Evolutionary conservation across 2,797 vertebrate species (phyloP).

Genomic region (Lagocephalus sceleratus): DNA sequence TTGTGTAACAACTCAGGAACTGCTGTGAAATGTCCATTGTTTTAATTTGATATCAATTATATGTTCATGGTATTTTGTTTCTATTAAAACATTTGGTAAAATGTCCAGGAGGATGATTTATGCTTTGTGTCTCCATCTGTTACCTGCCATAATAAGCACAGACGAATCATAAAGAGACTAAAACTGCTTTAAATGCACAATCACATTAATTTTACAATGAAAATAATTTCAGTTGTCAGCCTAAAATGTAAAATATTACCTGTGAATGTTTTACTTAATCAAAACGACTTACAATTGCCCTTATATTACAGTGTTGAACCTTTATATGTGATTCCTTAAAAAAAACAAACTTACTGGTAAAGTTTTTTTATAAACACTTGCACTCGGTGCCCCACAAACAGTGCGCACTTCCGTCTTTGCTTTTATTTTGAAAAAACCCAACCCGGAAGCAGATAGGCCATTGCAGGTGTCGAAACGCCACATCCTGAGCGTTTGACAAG

Average conservation of each 20-base stretch:
- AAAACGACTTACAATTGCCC: too few relatives aligned
- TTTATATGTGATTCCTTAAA: too few relatives aligned
- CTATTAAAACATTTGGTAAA: slow-evolving; percentile 69
- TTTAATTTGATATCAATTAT: slow-evolving; percentile 64
- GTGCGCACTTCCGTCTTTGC: neutral
- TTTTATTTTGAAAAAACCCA: slow-evolving; percentile 55
- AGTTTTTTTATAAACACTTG: too few relatives aligned
- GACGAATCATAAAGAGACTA: too few relatives aligned
- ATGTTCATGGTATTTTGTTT: slow-evolving; percentile 68
- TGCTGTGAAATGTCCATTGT: slow-evolving; percentile 68
- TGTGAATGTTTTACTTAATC: neutral
- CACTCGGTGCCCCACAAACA: too few relatives aligned
- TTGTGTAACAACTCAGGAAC: slow-evolving; percentile 80
- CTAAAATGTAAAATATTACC: neutral
- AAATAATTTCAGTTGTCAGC: too few relatives aligned
- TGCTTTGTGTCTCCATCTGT: slow-evolving; percentile 11
- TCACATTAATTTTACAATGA: too few relatives aligned
- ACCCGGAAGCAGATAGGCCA: slow-evolving; percentile 59
- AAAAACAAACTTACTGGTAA: too few relatives aligned
- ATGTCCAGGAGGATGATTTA: slow-evolving; percentile 28
- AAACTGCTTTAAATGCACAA: too few relatives aligned
- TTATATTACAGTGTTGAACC: too few relatives aligned
- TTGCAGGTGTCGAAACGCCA: slow-evolving; percentile 28
- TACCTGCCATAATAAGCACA: too few relatives aligned
- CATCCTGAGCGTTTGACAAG: slow-evolving; percentile 66